Conservation (phyloP, 2,888 invertebrate genomes). For the Scelioninae gen. 1 region DNA sequence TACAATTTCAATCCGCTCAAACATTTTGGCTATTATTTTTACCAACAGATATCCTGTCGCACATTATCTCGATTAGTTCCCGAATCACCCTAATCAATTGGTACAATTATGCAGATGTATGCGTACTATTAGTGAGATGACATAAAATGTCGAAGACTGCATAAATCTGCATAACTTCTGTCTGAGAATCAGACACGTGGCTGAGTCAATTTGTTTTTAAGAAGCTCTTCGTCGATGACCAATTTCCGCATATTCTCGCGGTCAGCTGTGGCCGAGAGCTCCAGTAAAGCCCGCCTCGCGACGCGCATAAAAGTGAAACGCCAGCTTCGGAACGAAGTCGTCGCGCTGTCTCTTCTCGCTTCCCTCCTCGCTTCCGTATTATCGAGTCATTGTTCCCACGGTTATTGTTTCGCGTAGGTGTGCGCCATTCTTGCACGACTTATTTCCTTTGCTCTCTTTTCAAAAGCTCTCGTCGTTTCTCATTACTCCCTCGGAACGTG, state of each 20-base stretch:
- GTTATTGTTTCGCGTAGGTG: conserved; percentile 70
- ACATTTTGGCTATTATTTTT: neutral
- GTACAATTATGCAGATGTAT: conserved; percentile 16
- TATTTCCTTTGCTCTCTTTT: conserved; percentile 69
- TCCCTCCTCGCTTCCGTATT: conserved; percentile 68
- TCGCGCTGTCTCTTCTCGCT: conserved; percentile 45
- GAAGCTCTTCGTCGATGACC: neutral
- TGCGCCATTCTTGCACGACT: conserved; percentile 68
- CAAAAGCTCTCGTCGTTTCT: conserved; percentile 69
- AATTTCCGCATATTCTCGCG: too few species aligned
- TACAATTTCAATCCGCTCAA: neutral
- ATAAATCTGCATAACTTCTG: conserved; percentile 19
- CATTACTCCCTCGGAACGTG: conserved; percentile 67
- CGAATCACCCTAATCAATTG: conserved; percentile 21
- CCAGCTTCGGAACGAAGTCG: conserved; percentile 2
- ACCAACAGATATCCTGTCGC: neutral
- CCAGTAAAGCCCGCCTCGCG: conserved; percentile 5
- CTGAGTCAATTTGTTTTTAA: neutral
- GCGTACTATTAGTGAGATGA: conserved; percentile 7
- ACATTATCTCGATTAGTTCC: neutral
- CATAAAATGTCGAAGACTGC: conserved; percentile 12
- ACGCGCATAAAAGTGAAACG: conserved; percentile 33
- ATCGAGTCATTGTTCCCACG: conserved; percentile 72
- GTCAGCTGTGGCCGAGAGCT: too few species aligned
- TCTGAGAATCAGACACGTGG: conserved; percentile 4